phyloP scores from a whole-genome alignment of 2,888 invertebrate species.

The Drosophila yooni region DNA sequence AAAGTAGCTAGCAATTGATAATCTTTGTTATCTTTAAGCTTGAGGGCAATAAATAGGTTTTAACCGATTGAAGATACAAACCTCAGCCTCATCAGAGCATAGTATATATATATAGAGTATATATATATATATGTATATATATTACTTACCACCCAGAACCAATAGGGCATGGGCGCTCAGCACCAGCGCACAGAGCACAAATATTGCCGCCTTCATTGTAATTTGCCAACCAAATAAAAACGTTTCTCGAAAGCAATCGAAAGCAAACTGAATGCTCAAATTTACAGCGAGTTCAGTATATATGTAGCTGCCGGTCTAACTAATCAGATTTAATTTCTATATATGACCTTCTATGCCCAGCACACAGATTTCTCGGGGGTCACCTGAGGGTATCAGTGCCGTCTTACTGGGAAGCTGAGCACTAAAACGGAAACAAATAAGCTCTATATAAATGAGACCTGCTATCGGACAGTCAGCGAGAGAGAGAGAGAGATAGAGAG shows the following conservation, averaged over 20 bases:
- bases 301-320: constrained; percentile 1
- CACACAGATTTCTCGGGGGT: constrained; percentile 1
- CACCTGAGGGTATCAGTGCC: constrained; percentile 2
- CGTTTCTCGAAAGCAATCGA: neutral
- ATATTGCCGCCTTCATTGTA: constrained; percentile 52
- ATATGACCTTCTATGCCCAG: constrained; percentile 9
- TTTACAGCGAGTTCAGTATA: neutral
- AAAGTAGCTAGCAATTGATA: too few species aligned
- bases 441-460: neutral
- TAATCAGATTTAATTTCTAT: neutral
- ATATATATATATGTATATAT: too few species aligned
- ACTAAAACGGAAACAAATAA: neutral
- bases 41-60: too few species aligned
- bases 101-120: neutral
- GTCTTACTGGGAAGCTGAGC: neutral
- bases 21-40: too few species aligned
- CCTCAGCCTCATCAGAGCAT: neutral
- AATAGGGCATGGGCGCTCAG: constrained; percentile 50
- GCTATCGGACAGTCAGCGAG: neutral
- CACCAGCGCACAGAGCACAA: constrained; percentile 58
- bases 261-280: constrained; percentile 1
- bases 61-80: too few species aligned
- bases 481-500: too few species aligned
- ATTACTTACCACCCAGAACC: constrained; percentile 46
- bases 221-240: neutral